phyloP scores from a whole-genome alignment of 2,888 invertebrate genomes.

The Herminia tarsipennalis region DNA sequence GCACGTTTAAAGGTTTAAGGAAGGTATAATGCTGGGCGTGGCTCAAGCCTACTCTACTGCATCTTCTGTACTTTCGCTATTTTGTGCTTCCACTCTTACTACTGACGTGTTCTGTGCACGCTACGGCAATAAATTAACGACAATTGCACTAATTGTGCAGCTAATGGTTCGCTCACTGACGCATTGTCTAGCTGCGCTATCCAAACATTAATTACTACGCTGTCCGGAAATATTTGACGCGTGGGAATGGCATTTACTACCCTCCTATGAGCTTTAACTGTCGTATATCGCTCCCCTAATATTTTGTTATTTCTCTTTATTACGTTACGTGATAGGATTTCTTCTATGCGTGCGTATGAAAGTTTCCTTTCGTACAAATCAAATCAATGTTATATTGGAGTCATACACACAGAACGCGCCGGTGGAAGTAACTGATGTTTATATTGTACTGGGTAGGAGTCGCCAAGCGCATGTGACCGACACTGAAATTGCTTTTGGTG shows the following conservation, averaged over 20 bases:
- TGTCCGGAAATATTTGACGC: constrained; percentile 68
- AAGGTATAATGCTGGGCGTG: too few relatives aligned
- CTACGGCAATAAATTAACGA: constrained; percentile 78
- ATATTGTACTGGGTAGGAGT: constrained; percentile 47
- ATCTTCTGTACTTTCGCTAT: too few relatives aligned
- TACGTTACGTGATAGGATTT: constrained; percentile 68
- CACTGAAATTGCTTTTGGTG: constrained; percentile 72
- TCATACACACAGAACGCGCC: constrained; percentile 48
- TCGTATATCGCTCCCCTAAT: constrained; percentile 44
- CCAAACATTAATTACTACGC: constrained; percentile 66
- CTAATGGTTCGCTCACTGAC: constrained; percentile 74
- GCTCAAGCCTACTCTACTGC: too few relatives aligned
- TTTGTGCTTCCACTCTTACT: too few relatives aligned
- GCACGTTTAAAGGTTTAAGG: too few relatives aligned
- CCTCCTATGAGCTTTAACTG: constrained; percentile 34
- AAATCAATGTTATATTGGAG: constrained; percentile 65
- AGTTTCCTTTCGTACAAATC: constrained; percentile 48
- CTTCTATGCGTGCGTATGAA: constrained; percentile 31
- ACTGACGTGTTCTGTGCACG: constrained; percentile 64
- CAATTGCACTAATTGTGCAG: constrained; percentile 84
- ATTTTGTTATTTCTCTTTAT: constrained; percentile 59
- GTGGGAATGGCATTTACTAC: constrained; percentile 62
- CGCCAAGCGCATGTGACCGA: constrained; percentile 58
- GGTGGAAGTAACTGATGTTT: constrained; percentile 61
- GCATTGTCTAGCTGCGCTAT: constrained; percentile 75